Base-by-base conservation (phyloP, 1,140 invertebrate genomes). In the Pseudomyrmex cubaensis region DNA sequence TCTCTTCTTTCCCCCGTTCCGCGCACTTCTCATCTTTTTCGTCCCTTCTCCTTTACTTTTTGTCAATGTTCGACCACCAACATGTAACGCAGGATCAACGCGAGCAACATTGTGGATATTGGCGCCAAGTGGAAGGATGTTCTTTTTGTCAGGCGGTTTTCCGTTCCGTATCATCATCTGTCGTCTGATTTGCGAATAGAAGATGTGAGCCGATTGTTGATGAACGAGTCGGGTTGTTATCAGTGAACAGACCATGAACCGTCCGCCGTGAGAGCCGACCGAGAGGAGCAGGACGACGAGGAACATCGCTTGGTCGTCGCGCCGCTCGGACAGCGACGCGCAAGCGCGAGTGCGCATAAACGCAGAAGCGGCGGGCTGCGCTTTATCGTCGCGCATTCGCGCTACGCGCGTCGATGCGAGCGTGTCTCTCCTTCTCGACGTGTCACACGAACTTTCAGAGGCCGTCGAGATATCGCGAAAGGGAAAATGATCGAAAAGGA, bases 331-430 rank as follows among this genome's bases (percentile, higher is more conserved):
- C 59, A 62, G 59, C 66, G 75, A 73, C 84, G 88, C 86, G 85
- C 88, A 66, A 78, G 54, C 62, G 76, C 22, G 44, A 66, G 20
- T 75, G 87, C 85, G 84, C 85, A 86, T 74, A 80, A 82, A 25
- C 61, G 75, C 80, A 74, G 61, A 20, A 83, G 46, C 35, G 46
- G 46, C 82, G 59, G 17, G 22, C 56, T 72, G 67, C 52, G 89
- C 59, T 22, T 62, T 63, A 54, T 22, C 64, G 69, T 63, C 85
- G 66, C 64, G 85, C 82, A 91, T 89, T 92, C 84, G 67, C 66
- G 87, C 86, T 90, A 83, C 87, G 87, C 87, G 84, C 85, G 57
- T 70, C 90, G 84, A 63, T 63, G 83, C 52, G 89, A 87, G 85
- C 84, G 88, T 80, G 74, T 13, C 15, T 59, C 59, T 75, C 57